Evolutionary conservation across 1,140 invertebrate genomes (phyloP).

Genomic region (Drosophila subpulchrella): DNA sequence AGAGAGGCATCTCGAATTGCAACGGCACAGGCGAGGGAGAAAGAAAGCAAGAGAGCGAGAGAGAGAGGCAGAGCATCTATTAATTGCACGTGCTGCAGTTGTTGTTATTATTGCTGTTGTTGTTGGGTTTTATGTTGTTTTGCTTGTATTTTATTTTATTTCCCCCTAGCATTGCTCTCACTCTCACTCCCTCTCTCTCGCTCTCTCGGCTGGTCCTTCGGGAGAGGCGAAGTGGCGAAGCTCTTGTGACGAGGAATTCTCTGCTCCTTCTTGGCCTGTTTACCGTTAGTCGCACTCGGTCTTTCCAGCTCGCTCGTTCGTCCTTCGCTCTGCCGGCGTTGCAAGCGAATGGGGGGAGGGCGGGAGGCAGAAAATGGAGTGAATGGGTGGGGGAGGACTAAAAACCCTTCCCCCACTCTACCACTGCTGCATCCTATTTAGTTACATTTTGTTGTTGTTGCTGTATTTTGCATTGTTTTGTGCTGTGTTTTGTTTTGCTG

Average conservation of each 20-base stretch:
- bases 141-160: conserved; percentile 83
- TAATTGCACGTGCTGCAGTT: conserved; percentile 72
- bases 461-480: conserved; percentile 82
- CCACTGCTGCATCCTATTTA: conserved; percentile 74
- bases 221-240: conserved; percentile 22
- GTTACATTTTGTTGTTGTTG: conserved; percentile 71
- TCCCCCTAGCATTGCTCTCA: conserved; percentile 45
- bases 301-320: conserved; percentile 80
- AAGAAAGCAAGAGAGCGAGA: conserved; percentile 2
- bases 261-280: conserved; percentile 67
- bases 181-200: conserved; percentile 21
- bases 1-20: conserved; percentile 45
- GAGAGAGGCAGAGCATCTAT: conserved; percentile 22
- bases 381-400: conserved; percentile 13
- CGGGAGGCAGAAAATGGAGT: conserved; percentile 11
- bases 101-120: conserved; percentile 60
- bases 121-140: conserved; percentile 74
- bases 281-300: conserved; percentile 78
- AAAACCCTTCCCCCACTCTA: neutral
- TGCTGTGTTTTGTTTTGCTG: conserved; percentile 83
- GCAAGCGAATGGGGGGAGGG: conserved; percentile 35
- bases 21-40: conserved; percentile 16
- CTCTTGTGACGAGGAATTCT: conserved; percentile 47
- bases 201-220: conserved; percentile 29
- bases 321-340: conserved; percentile 67